These are phyloP conservation scores for Martes flavigula DNA, from an alignment of 2,797 vertebrate genomes.

Conservation along the genomic window DNA sequence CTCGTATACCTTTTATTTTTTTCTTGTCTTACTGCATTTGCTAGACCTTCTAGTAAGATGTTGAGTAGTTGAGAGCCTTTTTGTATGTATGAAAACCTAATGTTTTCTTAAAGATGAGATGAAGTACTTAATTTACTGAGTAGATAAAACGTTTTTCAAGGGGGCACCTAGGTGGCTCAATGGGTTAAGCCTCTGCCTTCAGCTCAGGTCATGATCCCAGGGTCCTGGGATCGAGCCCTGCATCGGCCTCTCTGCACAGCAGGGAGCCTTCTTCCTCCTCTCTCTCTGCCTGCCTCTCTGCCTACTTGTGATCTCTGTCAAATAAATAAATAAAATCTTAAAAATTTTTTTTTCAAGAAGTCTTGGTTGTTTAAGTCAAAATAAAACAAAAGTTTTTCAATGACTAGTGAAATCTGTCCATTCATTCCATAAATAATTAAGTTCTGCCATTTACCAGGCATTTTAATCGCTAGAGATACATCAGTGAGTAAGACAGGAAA, in stretches of 20 bases:
- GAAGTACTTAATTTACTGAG: neutral
- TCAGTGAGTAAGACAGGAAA: conserved; percentile 8
- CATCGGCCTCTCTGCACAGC: too few species aligned
- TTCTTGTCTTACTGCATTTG: neutral
- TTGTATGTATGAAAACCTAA: conserved; percentile 16
- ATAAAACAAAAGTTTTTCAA: neutral
- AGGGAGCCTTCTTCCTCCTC: too few species aligned
- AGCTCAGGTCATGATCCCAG: too few species aligned
- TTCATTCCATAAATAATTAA: neutral
- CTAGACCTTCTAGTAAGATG: neutral
- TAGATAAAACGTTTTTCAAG: neutral
- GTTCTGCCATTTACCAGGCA: neutral
- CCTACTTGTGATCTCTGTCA: too few species aligned
- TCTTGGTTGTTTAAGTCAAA: conserved; percentile 19
- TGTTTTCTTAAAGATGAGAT: conserved; percentile 28
- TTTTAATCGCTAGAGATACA: neutral
- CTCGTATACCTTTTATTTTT: neutral
- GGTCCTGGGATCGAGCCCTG: too few species aligned
- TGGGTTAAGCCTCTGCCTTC: too few species aligned
- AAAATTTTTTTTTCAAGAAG: neutral
- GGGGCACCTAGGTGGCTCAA: too few species aligned
- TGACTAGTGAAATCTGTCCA: neutral
- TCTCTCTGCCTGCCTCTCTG: too few species aligned
- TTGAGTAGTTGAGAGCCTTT: conserved; percentile 17
- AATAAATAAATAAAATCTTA: too few species aligned